A percentile compares a stretch with the other conserved stretches of the same genome.
Evolutionary conservation across 92 coral and sea anemone genomes (phyloP).

Genomic region (Zoanthus sansibaricus): DNA sequence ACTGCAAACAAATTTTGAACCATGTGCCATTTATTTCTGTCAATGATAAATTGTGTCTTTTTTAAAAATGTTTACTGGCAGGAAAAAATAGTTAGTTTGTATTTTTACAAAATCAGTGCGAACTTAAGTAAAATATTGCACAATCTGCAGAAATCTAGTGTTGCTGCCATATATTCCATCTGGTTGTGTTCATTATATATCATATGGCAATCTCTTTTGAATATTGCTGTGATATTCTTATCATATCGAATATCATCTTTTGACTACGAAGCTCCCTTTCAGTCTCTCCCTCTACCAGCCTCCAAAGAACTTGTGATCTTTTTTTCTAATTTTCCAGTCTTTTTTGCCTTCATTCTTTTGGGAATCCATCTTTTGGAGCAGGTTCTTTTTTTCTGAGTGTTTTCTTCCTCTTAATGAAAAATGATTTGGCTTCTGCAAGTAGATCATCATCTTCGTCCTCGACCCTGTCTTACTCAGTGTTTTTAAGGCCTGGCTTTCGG

Average conservation of each 20-base stretch:
- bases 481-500: no score
- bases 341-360: slow-evolving; percentile 15
- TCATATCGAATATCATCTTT: slow-evolving; percentile 57
- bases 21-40: slow-evolving; percentile 1
- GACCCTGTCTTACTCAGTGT: neutral
- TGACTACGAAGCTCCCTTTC: slow-evolving; percentile 62
- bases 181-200: neutral
- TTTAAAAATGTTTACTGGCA: neutral
- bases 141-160: neutral
- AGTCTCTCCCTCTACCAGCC: slow-evolving; percentile 51
- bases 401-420: slow-evolving; percentile 30
- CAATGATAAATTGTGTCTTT: neutral
- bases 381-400: slow-evolving; percentile 18
- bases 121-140: slow-evolving; percentile 3
- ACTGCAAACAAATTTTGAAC: neutral
- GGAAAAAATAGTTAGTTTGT: neutral
- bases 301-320: slow-evolving; percentile 54
- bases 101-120: neutral
- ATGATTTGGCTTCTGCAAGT: slow-evolving; percentile 18
- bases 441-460: slow-evolving; percentile 9
- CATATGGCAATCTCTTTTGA: slow-evolving; percentile 23
- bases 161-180: neutral
- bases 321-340: slow-evolving; percentile 36
- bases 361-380: slow-evolving; percentile 18
- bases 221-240: slow-evolving; percentile 49